Evolutionary conservation across 2,113 vertebrate genomes (phyloP).

Genomic region (Mesembrinibis cayennensis): DNA sequence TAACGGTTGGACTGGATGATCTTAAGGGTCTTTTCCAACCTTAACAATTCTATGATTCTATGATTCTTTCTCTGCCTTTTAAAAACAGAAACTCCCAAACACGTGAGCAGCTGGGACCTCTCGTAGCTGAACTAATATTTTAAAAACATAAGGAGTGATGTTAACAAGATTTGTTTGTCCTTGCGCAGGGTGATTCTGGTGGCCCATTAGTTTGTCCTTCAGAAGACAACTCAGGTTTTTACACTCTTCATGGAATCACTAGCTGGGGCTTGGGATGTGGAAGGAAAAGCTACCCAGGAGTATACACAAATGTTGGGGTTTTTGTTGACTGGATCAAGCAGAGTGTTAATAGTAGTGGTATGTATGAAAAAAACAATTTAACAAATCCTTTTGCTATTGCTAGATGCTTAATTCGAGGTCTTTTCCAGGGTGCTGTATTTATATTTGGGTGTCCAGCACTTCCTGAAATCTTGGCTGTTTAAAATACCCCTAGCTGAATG

Average conservation of each 20-base stretch:
- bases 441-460: neutral
- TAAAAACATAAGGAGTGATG: neutral
- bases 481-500: neutral
- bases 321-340: slow-evolving; percentile 63
- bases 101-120: neutral
- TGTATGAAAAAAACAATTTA: neutral
- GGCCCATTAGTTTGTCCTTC: slow-evolving; percentile 62
- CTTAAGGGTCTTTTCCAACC: too few relatives aligned
- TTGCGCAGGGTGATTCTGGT: slow-evolving; percentile 54
- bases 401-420: neutral
- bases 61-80: neutral
- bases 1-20: too few relatives aligned
- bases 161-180: neutral
- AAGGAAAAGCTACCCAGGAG: slow-evolving; percentile 39
- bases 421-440: neutral
- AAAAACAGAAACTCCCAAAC: neutral
- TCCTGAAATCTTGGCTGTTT: neutral
- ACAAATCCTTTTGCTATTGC: neutral
- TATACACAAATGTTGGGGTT: slow-evolving; percentile 44
- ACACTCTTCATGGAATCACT: slow-evolving; percentile 55
- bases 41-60: too few relatives aligned
- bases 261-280: slow-evolving; percentile 58
- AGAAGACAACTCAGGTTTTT: slow-evolving; percentile 12
- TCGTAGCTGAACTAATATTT: neutral
- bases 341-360: slow-evolving; percentile 19